Evolutionary conservation across 2,113 vertebrate species (phyloP), one percentile per base, ranked within the genome.

Genomic region (Macheiramphus alcinus): DNA sequence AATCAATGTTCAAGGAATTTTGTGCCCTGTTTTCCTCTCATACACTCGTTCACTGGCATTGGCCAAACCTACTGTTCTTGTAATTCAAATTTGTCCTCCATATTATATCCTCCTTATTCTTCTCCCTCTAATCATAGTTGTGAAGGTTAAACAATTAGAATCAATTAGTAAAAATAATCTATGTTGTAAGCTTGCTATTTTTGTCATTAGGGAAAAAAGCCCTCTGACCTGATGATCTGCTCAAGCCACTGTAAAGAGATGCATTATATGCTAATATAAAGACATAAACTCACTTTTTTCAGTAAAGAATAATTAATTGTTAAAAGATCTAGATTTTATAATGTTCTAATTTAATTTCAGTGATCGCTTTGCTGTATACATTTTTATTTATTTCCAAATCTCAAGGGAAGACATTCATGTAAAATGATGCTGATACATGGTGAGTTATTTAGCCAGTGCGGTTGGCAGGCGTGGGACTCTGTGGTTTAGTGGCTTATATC

Each of bases 401-500:
- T 97, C 13, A 34, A 53, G 29, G 65, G 68, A 96, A 61, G 53
- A 40, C 34, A 61, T n/a, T 75, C 1, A 27, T 29, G 43, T 89
- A 43, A 73, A 93, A 81, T 68, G 50, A 10, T 9, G 50, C 26
- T 67, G 73, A n/a, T 75, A 14, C 7, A 65, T 63, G 45, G 52
- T 14, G 7, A 90, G 48, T 34, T 80, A 67, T 72, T 90, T 92
- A 80, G 62, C 66, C 62, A 31, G 36, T 81, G 62, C 0, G 52
- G 43, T 70, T 88, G 34, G 61, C 45, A 90, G 82, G 53, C 31
- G 0, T 84, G 31, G 52, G 58, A 50, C 63, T 71, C 42, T 53
- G 65, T 88, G 76, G 74, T 93, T 96, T 90, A 55, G 86, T 96
- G 81, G 52, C 66, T 95, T 82, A 25, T 89, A 96, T 91, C 71